phyloP scores from a whole-genome alignment of 2,888 invertebrate genomes.

The Amaurobius ferox region DNA sequence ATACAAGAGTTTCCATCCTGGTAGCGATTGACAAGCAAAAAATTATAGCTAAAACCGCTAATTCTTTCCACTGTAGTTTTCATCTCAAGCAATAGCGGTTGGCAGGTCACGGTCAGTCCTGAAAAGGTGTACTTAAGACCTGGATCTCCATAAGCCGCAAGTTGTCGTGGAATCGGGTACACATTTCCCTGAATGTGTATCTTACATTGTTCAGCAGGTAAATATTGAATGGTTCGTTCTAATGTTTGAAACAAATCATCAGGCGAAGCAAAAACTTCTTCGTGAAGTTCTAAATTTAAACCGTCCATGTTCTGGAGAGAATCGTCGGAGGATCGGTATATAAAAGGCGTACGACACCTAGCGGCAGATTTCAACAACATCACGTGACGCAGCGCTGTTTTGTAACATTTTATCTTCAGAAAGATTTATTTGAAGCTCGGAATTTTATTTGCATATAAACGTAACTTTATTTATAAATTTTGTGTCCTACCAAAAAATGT shows the following conservation, averaged over 20 bases:
- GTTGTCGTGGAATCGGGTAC: background rate
- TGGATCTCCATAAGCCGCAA: background rate
- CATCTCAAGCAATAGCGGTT: background rate
- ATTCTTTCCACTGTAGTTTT: background rate
- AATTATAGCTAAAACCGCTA: background rate
- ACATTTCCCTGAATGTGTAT: background rate
- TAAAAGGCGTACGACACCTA: too few relatives aligned
- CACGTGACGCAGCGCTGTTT: too few relatives aligned
- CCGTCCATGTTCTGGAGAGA: background rate
- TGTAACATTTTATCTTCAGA: too few relatives aligned
- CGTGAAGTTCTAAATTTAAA: background rate
- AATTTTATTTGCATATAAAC: too few relatives aligned
- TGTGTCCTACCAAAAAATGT: too few relatives aligned
- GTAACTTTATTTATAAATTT: too few relatives aligned
- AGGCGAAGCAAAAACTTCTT: background rate
- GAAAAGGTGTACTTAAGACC: background rate
- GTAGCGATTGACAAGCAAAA: background rate
- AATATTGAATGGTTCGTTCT: background rate
- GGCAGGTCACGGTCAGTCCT: background rate
- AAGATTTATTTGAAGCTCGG: too few relatives aligned
- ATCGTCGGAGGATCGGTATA: too few relatives aligned
- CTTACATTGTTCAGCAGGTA: background rate
- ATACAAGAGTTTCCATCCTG: background rate
- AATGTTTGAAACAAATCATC: background rate
- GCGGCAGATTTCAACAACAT: too few relatives aligned